phyloP scores from a whole-genome alignment of 1,140 invertebrate species.

The Bombus consobrinus region DNA sequence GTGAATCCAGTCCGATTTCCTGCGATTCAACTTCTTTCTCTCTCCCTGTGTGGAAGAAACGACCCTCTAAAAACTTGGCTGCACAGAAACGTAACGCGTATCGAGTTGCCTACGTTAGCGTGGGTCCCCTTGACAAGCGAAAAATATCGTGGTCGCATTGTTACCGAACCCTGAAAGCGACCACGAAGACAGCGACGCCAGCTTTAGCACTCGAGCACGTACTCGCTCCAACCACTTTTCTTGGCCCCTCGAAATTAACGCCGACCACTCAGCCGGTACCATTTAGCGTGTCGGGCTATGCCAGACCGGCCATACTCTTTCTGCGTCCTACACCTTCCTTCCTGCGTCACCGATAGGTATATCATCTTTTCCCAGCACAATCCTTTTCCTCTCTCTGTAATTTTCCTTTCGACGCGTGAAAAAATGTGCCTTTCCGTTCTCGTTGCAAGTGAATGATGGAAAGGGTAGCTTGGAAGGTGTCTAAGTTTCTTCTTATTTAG shows the following conservation, averaged over 20 bases:
- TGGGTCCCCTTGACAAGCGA: conserved; percentile 1
- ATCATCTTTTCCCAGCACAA: conserved; percentile 5
- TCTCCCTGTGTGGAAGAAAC: background rate
- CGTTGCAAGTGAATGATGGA: background rate
- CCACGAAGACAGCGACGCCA: conserved; percentile 55
- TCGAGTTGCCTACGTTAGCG: conserved; percentile 40
- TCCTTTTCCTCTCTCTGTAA: background rate
- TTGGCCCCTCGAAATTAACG: conserved; percentile 66
- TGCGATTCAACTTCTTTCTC: background rate
- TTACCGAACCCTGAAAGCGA: conserved; percentile 61
- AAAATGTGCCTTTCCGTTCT: background rate
- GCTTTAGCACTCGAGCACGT: conserved; percentile 67
- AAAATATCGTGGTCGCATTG: conserved; percentile 56
- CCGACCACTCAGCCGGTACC: conserved; percentile 61
- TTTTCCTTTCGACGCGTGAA: conserved; percentile 25
- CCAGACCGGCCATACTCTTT: conserved; percentile 14
- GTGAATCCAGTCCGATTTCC: conserved; percentile 8
- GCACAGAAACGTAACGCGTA: conserved; percentile 16
- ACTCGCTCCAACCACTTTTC: conserved; percentile 60
- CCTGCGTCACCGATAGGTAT: conserved; percentile 9
- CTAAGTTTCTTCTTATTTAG: background rate
- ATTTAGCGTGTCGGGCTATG: conserved; percentile 57
- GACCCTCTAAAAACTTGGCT: background rate
- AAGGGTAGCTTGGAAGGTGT: no score
- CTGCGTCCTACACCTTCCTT: background rate